Conservation (phyloP, 2,888 invertebrate species). For the Scaptomyza flava region DNA sequence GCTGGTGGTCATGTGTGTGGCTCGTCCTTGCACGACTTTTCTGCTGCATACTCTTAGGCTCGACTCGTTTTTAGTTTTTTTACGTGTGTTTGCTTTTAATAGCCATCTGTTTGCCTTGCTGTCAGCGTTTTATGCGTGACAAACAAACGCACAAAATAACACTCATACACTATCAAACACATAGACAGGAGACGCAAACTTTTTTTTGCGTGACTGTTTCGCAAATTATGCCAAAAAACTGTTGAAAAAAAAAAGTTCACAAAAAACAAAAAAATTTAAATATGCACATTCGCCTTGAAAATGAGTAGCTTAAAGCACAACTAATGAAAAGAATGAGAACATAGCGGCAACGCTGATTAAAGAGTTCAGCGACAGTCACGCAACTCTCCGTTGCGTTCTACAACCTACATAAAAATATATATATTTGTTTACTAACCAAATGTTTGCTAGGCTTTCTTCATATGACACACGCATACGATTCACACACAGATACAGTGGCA, state of each 20-base stretch:
- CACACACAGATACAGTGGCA: not conserved
- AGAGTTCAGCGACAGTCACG: constrained; percentile 75
- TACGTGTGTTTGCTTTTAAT: constrained; percentile 75
- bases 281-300: constrained; percentile 58
- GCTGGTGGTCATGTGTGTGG: constrained; percentile 19
- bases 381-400: constrained; percentile 36
- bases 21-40: constrained; percentile 70
- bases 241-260: constrained; percentile 14
- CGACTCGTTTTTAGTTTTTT: constrained; percentile 62
- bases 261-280: constrained; percentile 30
- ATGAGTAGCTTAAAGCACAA: constrained; percentile 23
- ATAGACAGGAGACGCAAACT: constrained; percentile 41
- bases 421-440: constrained; percentile 51
- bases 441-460: constrained; percentile 46
- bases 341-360: constrained; percentile 66
- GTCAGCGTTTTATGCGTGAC: constrained; percentile 73
- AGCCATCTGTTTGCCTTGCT: constrained; percentile 74
- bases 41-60: constrained; percentile 67
- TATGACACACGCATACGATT: constrained; percentile 3
- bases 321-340: constrained; percentile 7
- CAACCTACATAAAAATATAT: constrained; percentile 4
- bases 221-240: constrained; percentile 51
- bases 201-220: constrained; percentile 66
- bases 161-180: constrained; percentile 25
- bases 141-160: constrained; percentile 45